Evolutionary conservation across 2,888 invertebrate genomes (phyloP), one percentile per base, ranked within the genome.

Genomic region (Brachylomia viminalis): DNA sequence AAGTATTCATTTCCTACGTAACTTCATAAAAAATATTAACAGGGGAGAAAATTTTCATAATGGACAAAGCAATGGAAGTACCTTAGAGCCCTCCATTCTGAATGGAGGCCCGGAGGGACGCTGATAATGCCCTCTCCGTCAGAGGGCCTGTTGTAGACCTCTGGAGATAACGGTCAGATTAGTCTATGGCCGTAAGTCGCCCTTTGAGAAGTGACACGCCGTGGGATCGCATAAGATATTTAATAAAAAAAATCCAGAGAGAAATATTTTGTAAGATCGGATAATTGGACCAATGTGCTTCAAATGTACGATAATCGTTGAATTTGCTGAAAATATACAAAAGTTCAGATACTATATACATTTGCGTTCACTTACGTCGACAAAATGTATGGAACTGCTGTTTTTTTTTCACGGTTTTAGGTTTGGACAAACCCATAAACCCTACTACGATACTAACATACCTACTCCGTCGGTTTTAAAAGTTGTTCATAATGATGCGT

Each of bases 101-200:
- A 87, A 87, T 86, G 72, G 87, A 86, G 89, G 91, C 82, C 92
- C 90, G 85, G 85, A 87, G 92, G 92, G 92, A 92, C 83, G 76
- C 87, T 90, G 91, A 92, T 93, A 93, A 94, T 93, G 91, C 91
- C 90, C 89, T 90, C 90, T 91, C 88, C 91, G 89, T 93, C 90
- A 87, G 89, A 89, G 90, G 79, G 81, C 86, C 87, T 90, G 90
- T 89, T 86, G 85, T 85, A 86, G 82, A 74, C 86, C 86, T 86
- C 86, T 88, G 84, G 62, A 89, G 91, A 92, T 92, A 91, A 90
- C 89, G 86, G 82, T 79, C 74, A 89, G 89, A 90, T 91, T 91
- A 90, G 85, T 84, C 84, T 79, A 82, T 85, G 80, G 77, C 76
- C 81, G 84, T 83, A 82, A 85, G 86, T 77, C 78, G 86, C 20